phyloP scores from a whole-genome alignment of 2,888 invertebrate species.

The Bruchidius siliquastri region DNA sequence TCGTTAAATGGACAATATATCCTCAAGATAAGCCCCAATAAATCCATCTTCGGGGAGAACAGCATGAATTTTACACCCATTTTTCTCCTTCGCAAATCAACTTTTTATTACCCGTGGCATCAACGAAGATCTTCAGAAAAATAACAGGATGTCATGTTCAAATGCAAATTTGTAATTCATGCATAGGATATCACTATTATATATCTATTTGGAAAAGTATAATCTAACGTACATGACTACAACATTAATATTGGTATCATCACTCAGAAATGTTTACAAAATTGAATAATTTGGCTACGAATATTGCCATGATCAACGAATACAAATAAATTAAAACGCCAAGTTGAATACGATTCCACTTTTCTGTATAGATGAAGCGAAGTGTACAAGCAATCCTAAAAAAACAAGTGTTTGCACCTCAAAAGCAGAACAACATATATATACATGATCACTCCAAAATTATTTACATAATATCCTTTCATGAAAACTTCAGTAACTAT shows the following conservation, averaged over 20 bases:
- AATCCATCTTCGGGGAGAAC: background rate
- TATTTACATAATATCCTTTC: too few species aligned
- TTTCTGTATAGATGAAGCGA: background rate
- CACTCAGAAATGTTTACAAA: too few species aligned
- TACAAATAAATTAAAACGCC: background rate
- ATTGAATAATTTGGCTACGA: background rate
- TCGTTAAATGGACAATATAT: background rate
- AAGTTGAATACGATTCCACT: background rate
- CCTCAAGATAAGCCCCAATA: background rate
- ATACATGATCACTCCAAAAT: too few species aligned
- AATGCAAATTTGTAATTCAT: background rate
- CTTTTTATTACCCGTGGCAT: background rate
- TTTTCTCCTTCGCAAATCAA: background rate
- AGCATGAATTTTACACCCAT: background rate
- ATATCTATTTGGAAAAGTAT: too few species aligned
- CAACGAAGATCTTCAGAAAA: background rate
- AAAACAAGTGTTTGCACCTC: too few species aligned
- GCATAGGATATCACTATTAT: too few species aligned
- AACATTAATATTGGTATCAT: too few species aligned
- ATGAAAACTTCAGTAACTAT: too few species aligned
- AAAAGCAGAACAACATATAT: too few species aligned
- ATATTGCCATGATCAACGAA: background rate
- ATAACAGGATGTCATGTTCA: background rate
- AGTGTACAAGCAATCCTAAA: background rate
- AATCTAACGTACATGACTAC: too few species aligned